Conservation (phyloP, 2,888 invertebrate genomes). For the Seira musarum region DNA sequence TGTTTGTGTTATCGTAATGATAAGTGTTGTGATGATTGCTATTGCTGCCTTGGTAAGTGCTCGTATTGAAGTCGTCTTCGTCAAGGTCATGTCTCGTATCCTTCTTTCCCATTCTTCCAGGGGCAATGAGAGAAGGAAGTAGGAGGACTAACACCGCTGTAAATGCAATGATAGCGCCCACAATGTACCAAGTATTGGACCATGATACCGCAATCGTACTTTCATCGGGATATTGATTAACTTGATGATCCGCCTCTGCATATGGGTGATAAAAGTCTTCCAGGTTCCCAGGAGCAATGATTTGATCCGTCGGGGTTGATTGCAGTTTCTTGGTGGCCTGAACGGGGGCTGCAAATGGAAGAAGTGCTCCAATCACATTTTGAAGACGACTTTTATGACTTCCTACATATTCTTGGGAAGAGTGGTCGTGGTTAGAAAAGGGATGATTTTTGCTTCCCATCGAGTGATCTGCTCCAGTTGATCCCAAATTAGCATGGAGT, state of each 20-base stretch:
- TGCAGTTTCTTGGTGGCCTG: constrained; percentile 37
- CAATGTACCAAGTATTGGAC: constrained; percentile 66
- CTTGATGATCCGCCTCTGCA: constrained; percentile 47
- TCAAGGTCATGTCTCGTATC: constrained; percentile 41
- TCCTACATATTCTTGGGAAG: constrained; percentile 48
- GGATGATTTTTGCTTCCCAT: constrained; percentile 14
- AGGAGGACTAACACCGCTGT: constrained; percentile 66
- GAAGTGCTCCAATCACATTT: constrained; percentile 39
- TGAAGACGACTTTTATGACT: constrained; percentile 38
- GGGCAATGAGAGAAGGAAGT: constrained; percentile 59
- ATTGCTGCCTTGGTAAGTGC: background rate
- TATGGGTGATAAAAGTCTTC: constrained; percentile 57
- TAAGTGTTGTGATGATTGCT: constrained; percentile 19
- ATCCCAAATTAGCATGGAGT: constrained; percentile 35
- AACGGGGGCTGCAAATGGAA: constrained; percentile 5
- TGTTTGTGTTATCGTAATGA: constrained; percentile 40
- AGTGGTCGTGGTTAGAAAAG: constrained; percentile 28
- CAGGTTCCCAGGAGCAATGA: constrained; percentile 51
- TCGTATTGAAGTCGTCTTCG: constrained; percentile 45
- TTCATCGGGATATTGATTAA: constrained; percentile 47
- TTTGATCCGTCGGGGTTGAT: constrained; percentile 44
- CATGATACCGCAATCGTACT: constrained; percentile 47
- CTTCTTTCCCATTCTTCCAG: constrained; percentile 58
- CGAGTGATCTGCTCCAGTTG: constrained; percentile 6
- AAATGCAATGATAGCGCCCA: constrained; percentile 67